These are phyloP conservation scores for Latrodectus hesperus DNA, from an alignment of 2,888 invertebrate species.

Conservation along the genomic window DNA sequence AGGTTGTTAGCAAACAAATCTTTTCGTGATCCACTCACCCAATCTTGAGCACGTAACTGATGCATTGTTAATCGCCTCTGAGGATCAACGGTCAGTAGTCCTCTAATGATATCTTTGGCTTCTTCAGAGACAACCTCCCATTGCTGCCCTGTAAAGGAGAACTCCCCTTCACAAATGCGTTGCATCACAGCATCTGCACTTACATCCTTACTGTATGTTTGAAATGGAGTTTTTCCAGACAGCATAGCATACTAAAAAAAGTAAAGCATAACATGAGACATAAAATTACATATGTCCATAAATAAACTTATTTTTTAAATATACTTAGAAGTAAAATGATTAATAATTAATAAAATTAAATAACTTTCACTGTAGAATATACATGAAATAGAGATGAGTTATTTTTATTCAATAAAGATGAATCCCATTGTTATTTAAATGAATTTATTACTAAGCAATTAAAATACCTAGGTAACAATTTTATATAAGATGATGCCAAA, in stretches of 20 bases:
- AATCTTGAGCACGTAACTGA: slow-evolving; percentile 82
- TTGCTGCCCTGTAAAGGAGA: slow-evolving; percentile 83
- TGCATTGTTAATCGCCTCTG: slow-evolving; percentile 81
- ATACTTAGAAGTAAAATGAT: too few species aligned
- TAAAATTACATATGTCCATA: too few species aligned
- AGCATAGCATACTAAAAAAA: slow-evolving; percentile 84
- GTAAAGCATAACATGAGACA: background rate
- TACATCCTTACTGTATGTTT: slow-evolving; percentile 81
- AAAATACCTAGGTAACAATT: too few species aligned
- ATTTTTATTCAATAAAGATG: too few species aligned
- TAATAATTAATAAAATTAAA: too few species aligned
- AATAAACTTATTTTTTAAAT: too few species aligned
- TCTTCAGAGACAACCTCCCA: slow-evolving; percentile 85
- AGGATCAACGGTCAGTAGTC: slow-evolving; percentile 87
- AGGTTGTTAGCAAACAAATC: slow-evolving; percentile 77
- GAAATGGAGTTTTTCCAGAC: slow-evolving; percentile 90
- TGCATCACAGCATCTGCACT: slow-evolving; percentile 85
- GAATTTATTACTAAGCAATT: too few species aligned
- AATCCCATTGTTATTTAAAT: too few species aligned
- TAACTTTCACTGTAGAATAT: too few species aligned
- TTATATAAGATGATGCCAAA: too few species aligned
- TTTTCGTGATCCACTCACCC: slow-evolving; percentile 78
- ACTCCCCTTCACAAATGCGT: slow-evolving; percentile 85
- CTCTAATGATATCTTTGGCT: slow-evolving; percentile 84
- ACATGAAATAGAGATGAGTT: too few species aligned